Base-by-base conservation (phyloP, 2,888 invertebrate species). In the Exocentrus adspersus region DNA sequence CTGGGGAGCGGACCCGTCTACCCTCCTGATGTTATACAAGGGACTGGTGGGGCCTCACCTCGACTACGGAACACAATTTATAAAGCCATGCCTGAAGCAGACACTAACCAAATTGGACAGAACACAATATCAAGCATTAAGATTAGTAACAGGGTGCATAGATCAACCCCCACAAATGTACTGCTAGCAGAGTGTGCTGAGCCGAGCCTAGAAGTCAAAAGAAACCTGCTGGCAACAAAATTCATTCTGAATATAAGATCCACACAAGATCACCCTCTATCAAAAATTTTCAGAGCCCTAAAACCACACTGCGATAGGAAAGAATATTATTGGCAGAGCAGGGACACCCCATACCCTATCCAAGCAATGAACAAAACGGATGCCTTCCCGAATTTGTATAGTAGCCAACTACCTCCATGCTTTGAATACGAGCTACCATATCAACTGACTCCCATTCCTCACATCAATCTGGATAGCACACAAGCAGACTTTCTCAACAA, bases 1-100 rank as follows among this genome's bases (percentile, higher is more conserved):
- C 45, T 60, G 60, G 60, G 60, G 66, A 9, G 57, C 60, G 2
- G 60, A 66, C 12, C 63, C 56, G 0, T 1, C 7, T 1, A 63
- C 56, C 12, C 12, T 66, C 17, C 30, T 60, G 1, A 45, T 16
- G 5, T 14, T 56, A 1, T 63, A 56, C 21, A 64, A 64, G 9
- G 63, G 58, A 10, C 16, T 60, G 1, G 20, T 64, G 3, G 41
- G 50, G 19, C 20, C 64, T 0, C 56, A 64, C 10, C 10, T 61
- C 17, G 65, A 65, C 3, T 61, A 57, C 58, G 61, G 52, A 2
- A 6, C 16, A 12, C 14, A 14, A 9, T 12, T 16, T 3, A n/a
- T 57, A 19, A 54, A 46, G 10, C 41, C 37, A 10, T 10, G 12
- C 5, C 4, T n/a, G n/a, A 30, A 24, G 56, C 2, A 21, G 2